Percentiles rank a stretch among this genome's conserved stretches.
Evolutionary conservation across 2,888 invertebrate genomes (phyloP).

Genomic region (Drosophila prolongata): DNA sequence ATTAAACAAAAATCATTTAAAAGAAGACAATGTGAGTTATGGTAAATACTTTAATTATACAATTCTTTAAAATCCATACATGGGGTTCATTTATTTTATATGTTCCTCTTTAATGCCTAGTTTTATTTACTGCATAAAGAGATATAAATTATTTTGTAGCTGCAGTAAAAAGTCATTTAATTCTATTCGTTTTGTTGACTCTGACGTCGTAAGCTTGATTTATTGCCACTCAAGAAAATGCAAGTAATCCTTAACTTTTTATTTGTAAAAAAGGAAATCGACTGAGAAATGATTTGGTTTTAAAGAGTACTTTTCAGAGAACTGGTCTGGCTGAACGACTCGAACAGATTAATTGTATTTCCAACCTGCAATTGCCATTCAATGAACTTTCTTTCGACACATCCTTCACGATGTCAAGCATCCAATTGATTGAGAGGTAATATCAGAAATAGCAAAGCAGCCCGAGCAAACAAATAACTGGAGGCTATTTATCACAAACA

Average conservation of each 20-base stretch:
- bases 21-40: too few species aligned
- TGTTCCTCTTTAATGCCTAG: not conserved
- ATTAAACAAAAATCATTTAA: not conserved
- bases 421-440: slow-evolving; percentile 31
- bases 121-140: not conserved
- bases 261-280: not conserved
- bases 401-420: slow-evolving; percentile 9
- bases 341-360: not conserved
- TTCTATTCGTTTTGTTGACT: slow-evolving; percentile 2
- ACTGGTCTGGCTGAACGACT: not conserved
- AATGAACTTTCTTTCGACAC: slow-evolving; percentile 5
- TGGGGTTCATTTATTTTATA: not conserved
- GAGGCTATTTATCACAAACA: slow-evolving; percentile 61
- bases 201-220: slow-evolving; percentile 2
- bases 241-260: too few species aligned
- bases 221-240: slow-evolving; percentile 1
- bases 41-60: too few species aligned
- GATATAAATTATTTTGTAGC: not conserved
- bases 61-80: too few species aligned
- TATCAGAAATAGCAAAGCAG: not conserved
- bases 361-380: not conserved
- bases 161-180: not conserved
- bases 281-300: not conserved
- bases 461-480: slow-evolving; percentile 8
- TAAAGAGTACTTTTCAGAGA: not conserved